A percentile compares a stretch with the other conserved stretches of the same genome.
Evolutionary conservation across 2,888 invertebrate genomes (phyloP).

Genomic region (Eilema sororculum): DNA sequence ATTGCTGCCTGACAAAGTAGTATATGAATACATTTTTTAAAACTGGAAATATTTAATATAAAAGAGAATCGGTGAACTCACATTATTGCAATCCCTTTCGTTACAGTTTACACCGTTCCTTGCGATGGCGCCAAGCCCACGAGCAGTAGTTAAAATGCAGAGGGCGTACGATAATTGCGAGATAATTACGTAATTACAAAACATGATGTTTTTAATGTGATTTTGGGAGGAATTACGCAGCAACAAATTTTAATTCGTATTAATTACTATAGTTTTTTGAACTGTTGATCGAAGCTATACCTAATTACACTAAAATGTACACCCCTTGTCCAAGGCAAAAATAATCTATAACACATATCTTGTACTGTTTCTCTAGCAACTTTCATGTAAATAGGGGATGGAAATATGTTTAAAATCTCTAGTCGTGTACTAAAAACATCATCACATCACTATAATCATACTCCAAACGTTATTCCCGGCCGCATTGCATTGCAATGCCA

Average conservation of each 20-base stretch:
- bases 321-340: not conserved
- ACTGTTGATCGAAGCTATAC: not conserved
- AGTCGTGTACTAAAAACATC: too few relatives aligned
- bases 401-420: too few relatives aligned
- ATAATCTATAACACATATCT: not conserved
- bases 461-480: too few relatives aligned
- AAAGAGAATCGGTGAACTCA: conserved; percentile 14
- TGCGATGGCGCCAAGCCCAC: not conserved
- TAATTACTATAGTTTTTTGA: not conserved
- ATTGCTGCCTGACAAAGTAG: not conserved
- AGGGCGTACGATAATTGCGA: not conserved
- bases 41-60: not conserved
- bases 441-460: too few relatives aligned
- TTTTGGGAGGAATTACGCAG: not conserved
- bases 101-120: not conserved
- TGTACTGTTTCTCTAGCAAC: too few relatives aligned
- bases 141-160: not conserved
- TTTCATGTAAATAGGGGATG: too few relatives aligned
- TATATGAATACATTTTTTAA: not conserved
- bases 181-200: not conserved
- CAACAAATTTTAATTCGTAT: not conserved
- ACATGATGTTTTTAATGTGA: not conserved
- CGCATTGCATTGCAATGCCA: too few relatives aligned
- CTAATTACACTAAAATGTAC: not conserved
- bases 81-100: conserved; percentile 14